Evolutionary conservation across 2,113 vertebrate genomes (phyloP).

Genomic region (Clinocottus analis): DNA sequence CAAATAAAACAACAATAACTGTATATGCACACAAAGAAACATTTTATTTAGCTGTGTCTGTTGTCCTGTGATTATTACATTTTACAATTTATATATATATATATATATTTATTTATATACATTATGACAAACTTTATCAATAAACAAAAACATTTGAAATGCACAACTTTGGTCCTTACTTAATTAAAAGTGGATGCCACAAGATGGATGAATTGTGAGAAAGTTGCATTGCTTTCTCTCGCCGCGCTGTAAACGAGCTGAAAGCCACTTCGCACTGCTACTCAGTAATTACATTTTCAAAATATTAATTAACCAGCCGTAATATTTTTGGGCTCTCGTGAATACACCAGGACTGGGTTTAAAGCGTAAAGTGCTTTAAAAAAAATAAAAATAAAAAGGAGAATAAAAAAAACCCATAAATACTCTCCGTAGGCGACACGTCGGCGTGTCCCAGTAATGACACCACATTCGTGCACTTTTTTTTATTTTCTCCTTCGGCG

Average conservation of each 20-base stretch:
- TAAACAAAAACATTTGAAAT: neutral
- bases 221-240: constrained; percentile 31
- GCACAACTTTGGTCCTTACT: neutral
- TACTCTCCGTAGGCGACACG: neutral
- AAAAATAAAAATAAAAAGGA: neutral
- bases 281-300: neutral
- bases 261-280: neutral
- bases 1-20: neutral
- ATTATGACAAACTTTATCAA: neutral
- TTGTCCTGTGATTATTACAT: neutral
- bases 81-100: neutral
- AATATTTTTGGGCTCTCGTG: neutral
- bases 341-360: neutral
- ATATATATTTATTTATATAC: neutral
- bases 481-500: neutral
- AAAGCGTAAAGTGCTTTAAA: constrained; percentile 18
- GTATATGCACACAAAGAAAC: neutral
- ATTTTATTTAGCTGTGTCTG: neutral
- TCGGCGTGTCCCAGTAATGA: constrained; percentile 6
- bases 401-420: too few relatives aligned
- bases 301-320: neutral
- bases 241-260: constrained; percentile 21
- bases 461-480: constrained; percentile 15
- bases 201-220: constrained; percentile 7
- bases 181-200: neutral